Evolutionary conservation across 2,888 invertebrate species (phyloP).

Genomic region (Euzetes globulus): DNA sequence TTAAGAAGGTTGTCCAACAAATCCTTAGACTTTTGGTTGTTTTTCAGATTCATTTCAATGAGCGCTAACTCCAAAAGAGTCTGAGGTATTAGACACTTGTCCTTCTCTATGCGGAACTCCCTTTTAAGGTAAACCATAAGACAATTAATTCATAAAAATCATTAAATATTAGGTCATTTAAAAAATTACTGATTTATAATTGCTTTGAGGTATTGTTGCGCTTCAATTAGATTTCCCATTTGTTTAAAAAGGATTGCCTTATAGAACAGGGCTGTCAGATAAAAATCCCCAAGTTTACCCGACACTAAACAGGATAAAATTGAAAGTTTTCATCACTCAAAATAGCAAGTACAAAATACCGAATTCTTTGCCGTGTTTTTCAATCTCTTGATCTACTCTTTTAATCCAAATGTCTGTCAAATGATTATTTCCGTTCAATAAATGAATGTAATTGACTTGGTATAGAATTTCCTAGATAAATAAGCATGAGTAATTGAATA

Average conservation of each 20-base stretch:
- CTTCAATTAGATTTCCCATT: conserved; percentile 4
- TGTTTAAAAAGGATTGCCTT: conserved; percentile 5
- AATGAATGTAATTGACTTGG: conserved; percentile 31
- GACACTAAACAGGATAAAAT: not conserved
- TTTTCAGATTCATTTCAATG: not conserved
- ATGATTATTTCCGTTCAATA: conserved; percentile 4
- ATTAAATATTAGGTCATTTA: not conserved
- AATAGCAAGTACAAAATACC: conserved; percentile 14
- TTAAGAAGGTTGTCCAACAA: not conserved
- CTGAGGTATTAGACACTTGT: not conserved
- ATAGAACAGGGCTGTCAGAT: conserved; percentile 12
- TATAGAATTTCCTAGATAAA: conserved; percentile 30
- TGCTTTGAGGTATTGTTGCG: conserved; percentile 5
- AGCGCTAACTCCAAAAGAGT: not conserved
- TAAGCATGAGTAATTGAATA: not conserved
- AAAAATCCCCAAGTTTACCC: not conserved
- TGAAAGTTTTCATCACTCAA: not conserved
- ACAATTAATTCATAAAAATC: not conserved
- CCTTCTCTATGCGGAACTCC: not conserved
- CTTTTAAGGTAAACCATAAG: no score
- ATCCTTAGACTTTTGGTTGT: not conserved
- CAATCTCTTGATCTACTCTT: conserved; percentile 29
- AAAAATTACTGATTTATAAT: conserved; percentile 4
- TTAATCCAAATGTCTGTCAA: conserved; percentile 22
- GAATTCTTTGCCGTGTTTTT: conserved; percentile 12